Base-by-base conservation (phyloP, 2,888 invertebrate genomes). In the Hypsopygia costalis region DNA sequence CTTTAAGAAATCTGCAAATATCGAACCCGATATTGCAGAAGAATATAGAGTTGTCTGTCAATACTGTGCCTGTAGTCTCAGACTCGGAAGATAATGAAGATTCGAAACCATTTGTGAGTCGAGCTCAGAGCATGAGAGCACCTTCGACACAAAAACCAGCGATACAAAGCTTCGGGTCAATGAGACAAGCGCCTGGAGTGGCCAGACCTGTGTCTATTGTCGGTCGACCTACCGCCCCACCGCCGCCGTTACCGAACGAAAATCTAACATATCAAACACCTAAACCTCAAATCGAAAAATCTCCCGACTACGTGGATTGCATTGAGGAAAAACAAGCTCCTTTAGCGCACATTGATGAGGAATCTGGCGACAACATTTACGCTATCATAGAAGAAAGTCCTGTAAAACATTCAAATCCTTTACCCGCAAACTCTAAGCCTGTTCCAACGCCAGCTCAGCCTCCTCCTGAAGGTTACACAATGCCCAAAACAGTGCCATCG, bases 381-480 rank as follows among this genome's bases (percentile, higher is more conserved):
- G 95, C 96, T 0, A 94, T 96, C 0, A 96, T 96, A 36, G 96
- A 96, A 63, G 96, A 96, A 67, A 91, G 92, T 25, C 92, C 94
- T 0, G 87, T 91, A 1, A 88, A 73, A 36, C 64, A 67, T 33
- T 77, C 78, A 0, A 83, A 83, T 49, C 79, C 80, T 0, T 61
- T 81, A 10, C 86, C 81, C 0, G 69, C 67, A 1, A 81, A 85
- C 0, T 81, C 90, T 1, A 62, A 69, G 1, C 74, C 70, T 0
- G 53, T 62, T 20, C 72, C 75, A 56, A 75, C 76, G 0, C 55
- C 63, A 8, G 70, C 79, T 0, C 78, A 90, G 38, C 58, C 81
- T 0, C 90, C 91, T 0, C 89, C 89, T 1, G 88, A 76, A 20
- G 82, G 89, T 0, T 91, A 91, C 39, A 81, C 82, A 32, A 68